Conservation (phyloP, 2,797 vertebrate genomes). For the Micropoecilia bifurca region DNA sequence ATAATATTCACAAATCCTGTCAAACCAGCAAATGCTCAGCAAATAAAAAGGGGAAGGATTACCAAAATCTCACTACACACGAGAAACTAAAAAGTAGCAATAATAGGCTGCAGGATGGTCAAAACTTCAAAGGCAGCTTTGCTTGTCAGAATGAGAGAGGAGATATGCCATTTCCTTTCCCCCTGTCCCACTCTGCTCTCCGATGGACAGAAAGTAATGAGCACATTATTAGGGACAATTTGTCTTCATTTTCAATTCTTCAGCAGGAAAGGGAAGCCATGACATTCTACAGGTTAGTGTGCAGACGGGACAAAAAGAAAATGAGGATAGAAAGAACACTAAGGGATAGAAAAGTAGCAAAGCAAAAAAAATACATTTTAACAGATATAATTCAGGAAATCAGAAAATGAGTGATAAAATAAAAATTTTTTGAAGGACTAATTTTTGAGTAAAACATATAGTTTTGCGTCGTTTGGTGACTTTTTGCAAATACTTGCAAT, state of each 20-base stretch:
- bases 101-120: background rate
- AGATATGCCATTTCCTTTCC: constrained; percentile 11
- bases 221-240: constrained; percentile 53
- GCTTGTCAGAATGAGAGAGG: constrained; percentile 16
- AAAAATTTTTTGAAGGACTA: constrained; percentile 24
- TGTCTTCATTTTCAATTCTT: constrained; percentile 62
- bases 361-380: background rate
- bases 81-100: constrained; percentile 14
- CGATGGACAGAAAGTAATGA: constrained; percentile 52
- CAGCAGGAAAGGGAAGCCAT: constrained; percentile 33
- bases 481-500: constrained; percentile 36
- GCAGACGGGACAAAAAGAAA: background rate
- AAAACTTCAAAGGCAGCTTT: constrained; percentile 3
- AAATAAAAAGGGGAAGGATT: constrained; percentile 28
- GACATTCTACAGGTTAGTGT: constrained; percentile 48
- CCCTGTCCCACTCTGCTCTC: constrained; percentile 22
- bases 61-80: constrained; percentile 29
- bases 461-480: constrained; percentile 24
- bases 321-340: background rate
- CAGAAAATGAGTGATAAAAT: background rate
- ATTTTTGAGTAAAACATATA: constrained; percentile 19
- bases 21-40: constrained; percentile 27
- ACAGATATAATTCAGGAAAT: constrained; percentile 5
- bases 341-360: constrained; percentile 10
- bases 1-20: constrained; percentile 45